Evolutionary conservation across 1,140 invertebrate species (phyloP).

Genomic region (Amphibalanus amphitrite): DNA sequence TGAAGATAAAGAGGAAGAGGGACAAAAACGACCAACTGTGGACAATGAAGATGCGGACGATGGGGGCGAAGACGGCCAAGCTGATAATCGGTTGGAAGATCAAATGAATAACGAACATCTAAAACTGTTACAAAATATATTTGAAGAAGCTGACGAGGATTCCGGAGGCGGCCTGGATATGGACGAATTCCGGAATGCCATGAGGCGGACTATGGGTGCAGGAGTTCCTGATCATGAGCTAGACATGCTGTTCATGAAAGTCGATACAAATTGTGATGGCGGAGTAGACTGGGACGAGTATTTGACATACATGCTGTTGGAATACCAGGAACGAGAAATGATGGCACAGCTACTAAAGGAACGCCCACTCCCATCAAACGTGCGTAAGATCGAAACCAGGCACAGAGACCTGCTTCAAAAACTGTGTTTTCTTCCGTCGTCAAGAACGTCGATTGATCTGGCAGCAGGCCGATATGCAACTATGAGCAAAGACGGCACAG

Average conservation of each 20-base stretch:
- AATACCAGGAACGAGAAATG: neutral
- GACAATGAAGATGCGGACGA: neutral
- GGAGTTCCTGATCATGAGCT: neutral
- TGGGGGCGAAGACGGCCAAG: neutral
- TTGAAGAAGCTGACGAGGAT: neutral
- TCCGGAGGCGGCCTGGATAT: neutral
- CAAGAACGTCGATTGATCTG: neutral
- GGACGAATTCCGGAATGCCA: neutral
- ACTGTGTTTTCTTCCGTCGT: neutral
- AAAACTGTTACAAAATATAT: neutral
- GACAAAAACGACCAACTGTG: neutral
- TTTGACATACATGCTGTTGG: conserved; percentile 1
- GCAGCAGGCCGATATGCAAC: neutral
- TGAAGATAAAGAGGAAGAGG: neutral
- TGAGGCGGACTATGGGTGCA: neutral
- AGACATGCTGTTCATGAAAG: neutral
- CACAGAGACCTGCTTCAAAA: neutral
- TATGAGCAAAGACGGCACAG: neutral
- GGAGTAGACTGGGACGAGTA: neutral
- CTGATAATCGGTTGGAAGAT: neutral
- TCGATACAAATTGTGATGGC: neutral
- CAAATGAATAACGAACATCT: neutral
- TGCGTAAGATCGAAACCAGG: neutral
- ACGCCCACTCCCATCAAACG: neutral
- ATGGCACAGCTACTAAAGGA: neutral